Conservation (phyloP, 2,797 vertebrate species). For the Poecilia picta region DNA sequence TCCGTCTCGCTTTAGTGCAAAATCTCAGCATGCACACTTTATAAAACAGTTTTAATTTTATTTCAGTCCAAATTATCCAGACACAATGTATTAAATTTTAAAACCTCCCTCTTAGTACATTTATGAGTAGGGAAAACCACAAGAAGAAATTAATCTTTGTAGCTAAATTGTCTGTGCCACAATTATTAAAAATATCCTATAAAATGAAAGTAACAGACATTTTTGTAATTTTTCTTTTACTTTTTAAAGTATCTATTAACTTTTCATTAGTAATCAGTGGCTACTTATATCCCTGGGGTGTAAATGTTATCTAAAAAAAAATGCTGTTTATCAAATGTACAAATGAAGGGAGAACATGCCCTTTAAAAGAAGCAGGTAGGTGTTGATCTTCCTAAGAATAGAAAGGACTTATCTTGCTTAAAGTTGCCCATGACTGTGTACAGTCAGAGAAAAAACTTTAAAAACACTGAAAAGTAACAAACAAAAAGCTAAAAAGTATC, state of each 20-base stretch:
- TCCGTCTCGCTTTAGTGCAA: not conserved
- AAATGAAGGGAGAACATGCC: not conserved
- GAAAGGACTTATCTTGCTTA: not conserved
- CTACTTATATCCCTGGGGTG: not conserved
- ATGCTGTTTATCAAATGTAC: not conserved
- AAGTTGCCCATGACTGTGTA: not conserved
- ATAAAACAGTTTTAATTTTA: not conserved
- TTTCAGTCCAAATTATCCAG: not conserved
- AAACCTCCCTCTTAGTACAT: not conserved
- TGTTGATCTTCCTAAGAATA: not conserved
- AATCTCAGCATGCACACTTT: not conserved
- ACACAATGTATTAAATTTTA: not conserved
- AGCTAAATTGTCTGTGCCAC: not conserved
- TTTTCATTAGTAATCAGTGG: not conserved
- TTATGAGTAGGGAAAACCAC: not conserved
- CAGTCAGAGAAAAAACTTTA: not conserved
- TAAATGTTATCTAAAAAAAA: not conserved
- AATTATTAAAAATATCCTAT: not conserved
- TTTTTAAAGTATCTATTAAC: not conserved
- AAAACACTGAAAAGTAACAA: not conserved
- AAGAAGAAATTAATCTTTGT: not conserved
- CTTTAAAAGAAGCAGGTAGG: not conserved
- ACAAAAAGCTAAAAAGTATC: not conserved
- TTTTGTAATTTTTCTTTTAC: not conserved
- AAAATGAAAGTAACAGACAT: not conserved